Base-by-base conservation (phyloP, 2,888 invertebrate species). In the Cremastinae sp. region DNA sequence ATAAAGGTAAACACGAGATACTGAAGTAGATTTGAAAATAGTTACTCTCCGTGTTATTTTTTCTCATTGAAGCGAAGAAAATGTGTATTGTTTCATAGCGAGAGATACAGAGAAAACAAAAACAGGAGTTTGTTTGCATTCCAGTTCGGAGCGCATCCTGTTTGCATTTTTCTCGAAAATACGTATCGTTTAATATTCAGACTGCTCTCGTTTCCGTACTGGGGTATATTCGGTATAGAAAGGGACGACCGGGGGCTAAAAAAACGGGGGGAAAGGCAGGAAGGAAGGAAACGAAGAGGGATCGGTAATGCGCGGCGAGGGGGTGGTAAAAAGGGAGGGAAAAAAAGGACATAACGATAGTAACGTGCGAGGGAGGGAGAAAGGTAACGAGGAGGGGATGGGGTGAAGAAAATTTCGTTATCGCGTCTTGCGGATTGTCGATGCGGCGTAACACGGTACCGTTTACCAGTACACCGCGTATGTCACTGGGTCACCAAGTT, bases 401-500 rank as follows among this genome's bases (percentile, higher is more conserved):
- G 69, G 69, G 16, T 58, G 55, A 41, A 62, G 72, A 64, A 59
- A 61, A 64, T 72, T 75, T 76, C 72, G 70, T 77, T 77, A 77
- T 77, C 76, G 76, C 76, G 70, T 77, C 76, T 73, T 77, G 76
- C 73, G 65, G 73, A 73, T 77, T 70, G 69, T 73, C 76, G 65
- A 70, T 77, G 76, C 76, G 73, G 76, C 73, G 73, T 73, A 65
- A 70, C 76, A 70, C 73, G 55, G 68, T 76, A 73, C 69, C 76
- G 65, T 70, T 73, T 59, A 61, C 76, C 58, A 70, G 45, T 37
- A 37, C 45, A 65, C 73, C 69, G 76, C 73, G 73, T 69, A 69
- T 76, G 69, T 77, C 73, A 77, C 73, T 77, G 76, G 76, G 76
- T 77, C 76, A 77, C 73, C 73, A 77, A 64, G 76, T 77, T 77